Percentiles rank a stretch among this genome's conserved stretches.
Evolutionary conservation across 92 coral and sea anemone species (phyloP).

Genomic region (Actinernus sp.): DNA sequence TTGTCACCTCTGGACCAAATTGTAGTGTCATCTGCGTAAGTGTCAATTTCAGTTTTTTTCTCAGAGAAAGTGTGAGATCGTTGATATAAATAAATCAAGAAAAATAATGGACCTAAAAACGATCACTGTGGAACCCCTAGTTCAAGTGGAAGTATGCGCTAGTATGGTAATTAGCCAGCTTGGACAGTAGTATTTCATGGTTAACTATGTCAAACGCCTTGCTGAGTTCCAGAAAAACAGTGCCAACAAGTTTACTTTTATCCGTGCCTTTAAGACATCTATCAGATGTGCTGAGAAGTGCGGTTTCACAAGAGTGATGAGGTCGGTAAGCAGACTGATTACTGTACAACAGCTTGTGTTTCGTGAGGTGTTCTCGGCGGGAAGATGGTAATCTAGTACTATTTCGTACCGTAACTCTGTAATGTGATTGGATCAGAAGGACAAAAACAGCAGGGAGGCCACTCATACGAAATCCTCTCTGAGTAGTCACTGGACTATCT

Average conservation of each 20-base stretch:
- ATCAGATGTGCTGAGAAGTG: constrained; percentile 24
- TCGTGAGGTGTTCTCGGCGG: constrained; percentile 12
- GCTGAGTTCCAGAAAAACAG: constrained; percentile 33
- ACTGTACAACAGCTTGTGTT: constrained; percentile 12
- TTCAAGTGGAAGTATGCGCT: too few species aligned
- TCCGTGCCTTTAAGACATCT: constrained; percentile 57
- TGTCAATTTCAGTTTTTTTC: constrained; percentile 21
- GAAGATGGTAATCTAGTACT: constrained; percentile 15
- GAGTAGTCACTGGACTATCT: too few species aligned
- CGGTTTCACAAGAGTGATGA: constrained; percentile 42
- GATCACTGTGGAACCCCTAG: constrained; percentile 28
- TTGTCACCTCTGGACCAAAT: too few species aligned
- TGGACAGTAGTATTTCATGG: constrained; percentile 30
- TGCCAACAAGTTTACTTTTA: constrained; percentile 28
- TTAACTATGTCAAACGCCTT: too few species aligned
- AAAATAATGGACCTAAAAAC: too few species aligned
- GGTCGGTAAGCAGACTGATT: constrained; percentile 36
- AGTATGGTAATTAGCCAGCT: constrained; percentile 38
- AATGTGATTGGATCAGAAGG: too few species aligned
- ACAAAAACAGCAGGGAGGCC: too few species aligned
- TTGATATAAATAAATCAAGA: constrained; percentile 19
- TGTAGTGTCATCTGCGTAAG: too few species aligned
- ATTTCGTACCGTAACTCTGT: too few species aligned
- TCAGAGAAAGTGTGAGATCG: constrained; percentile 17
- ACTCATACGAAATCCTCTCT: too few species aligned